Conservation (phyloP, 2,797 vertebrate species). For the Gastrophryne carolinensis region DNA sequence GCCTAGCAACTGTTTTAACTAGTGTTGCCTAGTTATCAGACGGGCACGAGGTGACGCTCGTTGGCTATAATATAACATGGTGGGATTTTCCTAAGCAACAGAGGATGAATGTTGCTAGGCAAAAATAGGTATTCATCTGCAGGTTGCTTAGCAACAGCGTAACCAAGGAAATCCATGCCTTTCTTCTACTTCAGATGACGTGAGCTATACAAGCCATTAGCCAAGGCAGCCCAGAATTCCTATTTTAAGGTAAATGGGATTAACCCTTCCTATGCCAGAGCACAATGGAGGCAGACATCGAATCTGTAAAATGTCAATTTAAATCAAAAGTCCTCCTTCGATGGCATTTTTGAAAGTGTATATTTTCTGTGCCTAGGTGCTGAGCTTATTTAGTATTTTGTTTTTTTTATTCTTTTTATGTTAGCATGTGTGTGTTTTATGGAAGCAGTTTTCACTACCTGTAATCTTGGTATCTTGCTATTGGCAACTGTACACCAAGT, state of each 20-base stretch:
- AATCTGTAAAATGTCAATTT: too few relatives aligned
- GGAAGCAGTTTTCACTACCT: too few relatives aligned
- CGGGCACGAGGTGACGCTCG: slow-evolving; percentile 5
- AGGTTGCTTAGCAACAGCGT: slow-evolving; percentile 37
- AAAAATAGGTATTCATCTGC: slow-evolving; percentile 28
- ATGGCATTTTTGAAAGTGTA: too few relatives aligned
- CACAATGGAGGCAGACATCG: too few relatives aligned
- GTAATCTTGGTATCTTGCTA: too few relatives aligned
- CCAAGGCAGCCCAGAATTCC: slow-evolving; percentile 26
- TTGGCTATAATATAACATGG: slow-evolving; percentile 1
- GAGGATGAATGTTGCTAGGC: slow-evolving; percentile 24
- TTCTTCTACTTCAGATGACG: slow-evolving; percentile 12
- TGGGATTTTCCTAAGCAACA: slow-evolving; percentile 13
- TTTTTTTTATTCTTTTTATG: too few relatives aligned
- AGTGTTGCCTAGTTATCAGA: not conserved
- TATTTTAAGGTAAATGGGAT: slow-evolving; percentile 7
- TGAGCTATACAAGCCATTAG: slow-evolving; percentile 25
- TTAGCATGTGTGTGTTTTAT: too few relatives aligned
- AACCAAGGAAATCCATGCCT: slow-evolving; percentile 35
- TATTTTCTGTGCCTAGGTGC: too few relatives aligned
- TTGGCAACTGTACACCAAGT: too few relatives aligned
- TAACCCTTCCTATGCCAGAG: not conserved
- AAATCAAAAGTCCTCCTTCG: too few relatives aligned
- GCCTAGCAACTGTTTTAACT: slow-evolving; percentile 17
- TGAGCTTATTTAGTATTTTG: too few relatives aligned